These are phyloP conservation scores for Phasia obesa DNA, from an alignment of 2,888 invertebrate species.

Conservation along the genomic window DNA sequence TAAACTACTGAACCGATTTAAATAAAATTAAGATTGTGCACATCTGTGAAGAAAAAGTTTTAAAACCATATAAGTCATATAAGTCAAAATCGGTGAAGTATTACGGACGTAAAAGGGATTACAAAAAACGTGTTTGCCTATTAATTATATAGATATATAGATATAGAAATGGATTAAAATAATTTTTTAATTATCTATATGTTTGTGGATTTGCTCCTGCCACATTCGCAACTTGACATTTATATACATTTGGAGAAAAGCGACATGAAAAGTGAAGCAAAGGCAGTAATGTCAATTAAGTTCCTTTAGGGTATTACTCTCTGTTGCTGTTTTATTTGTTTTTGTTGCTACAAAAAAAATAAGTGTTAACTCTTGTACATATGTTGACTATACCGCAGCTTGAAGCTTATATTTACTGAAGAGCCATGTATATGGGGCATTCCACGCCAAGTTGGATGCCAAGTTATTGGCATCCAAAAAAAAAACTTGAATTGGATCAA, in stretches of 20 bases:
- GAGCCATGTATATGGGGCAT: neutral
- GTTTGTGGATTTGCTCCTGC: neutral
- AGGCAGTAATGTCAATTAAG: conserved; percentile 42
- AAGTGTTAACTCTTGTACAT: conserved; percentile 57
- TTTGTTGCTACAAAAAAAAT: neutral
- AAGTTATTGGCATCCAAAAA: no score
- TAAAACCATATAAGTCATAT: no score
- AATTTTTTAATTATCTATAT: conserved; percentile 28
- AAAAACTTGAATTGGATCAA: no score
- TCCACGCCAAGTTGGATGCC: no score
- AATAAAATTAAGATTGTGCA: no score
- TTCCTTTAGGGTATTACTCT: conserved; percentile 57
- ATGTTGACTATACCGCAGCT: conserved; percentile 57
- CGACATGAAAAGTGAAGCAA: neutral
- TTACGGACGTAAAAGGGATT: no score
- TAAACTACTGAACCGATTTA: no score
- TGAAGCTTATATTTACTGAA: conserved; percentile 4
- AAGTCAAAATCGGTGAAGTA: no score
- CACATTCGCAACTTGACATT: conserved; percentile 57
- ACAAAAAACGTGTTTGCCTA: neutral
- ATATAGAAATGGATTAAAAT: conserved; percentile 12
- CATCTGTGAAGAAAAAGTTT: no score
- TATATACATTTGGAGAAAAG: conserved; percentile 50
- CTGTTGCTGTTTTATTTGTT: conserved; percentile 20
- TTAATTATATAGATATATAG: neutral